phyloP scores from a whole-genome alignment of 2,888 invertebrate genomes.

The Callinectes sapidus region DNA sequence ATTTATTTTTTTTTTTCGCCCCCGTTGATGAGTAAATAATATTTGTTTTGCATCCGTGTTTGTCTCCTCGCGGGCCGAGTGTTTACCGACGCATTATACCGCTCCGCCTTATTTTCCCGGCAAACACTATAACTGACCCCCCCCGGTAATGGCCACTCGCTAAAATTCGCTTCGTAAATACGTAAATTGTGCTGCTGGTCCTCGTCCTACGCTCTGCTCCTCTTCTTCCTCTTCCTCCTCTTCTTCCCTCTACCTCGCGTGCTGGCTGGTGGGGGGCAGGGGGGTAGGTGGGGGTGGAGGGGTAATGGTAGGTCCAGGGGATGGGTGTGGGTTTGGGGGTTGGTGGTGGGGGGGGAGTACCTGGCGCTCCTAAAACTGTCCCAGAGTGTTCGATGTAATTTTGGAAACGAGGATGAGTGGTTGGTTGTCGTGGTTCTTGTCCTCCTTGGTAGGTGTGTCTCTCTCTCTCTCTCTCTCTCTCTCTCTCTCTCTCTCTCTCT shows the following conservation, averaged over 20 bases:
- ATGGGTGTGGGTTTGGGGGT: too few species aligned
- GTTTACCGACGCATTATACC: conserved; percentile 39
- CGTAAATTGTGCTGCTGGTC: not conserved
- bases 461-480: not conserved
- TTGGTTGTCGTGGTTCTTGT: not conserved
- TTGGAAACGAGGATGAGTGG: conserved; percentile 28
- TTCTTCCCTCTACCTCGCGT: conserved; percentile 4
- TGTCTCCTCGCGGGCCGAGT: conserved; percentile 37
- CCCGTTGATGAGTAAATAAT: not conserved
- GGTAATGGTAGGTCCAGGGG: not conserved
- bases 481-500: not conserved
- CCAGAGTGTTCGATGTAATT: conserved; percentile 31
- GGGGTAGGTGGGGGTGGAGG: not conserved
- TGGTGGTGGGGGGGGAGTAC: not conserved
- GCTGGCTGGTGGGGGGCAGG: not conserved
- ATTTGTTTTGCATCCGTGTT: conserved; percentile 29
- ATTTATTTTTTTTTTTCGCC: not conserved
- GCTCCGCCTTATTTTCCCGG: conserved; percentile 26
- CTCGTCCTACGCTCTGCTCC: not conserved
- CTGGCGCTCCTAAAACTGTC: conserved; percentile 26
- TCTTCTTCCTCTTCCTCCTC: not conserved
- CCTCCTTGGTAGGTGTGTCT: not conserved
- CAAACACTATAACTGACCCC: conserved; percentile 44
- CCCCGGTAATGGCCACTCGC: conserved; percentile 24
- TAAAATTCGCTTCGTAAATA: conserved; percentile 31